Evolutionary conservation across 2,888 invertebrate species (phyloP).

Genomic region (Sycophila texana): DNA sequence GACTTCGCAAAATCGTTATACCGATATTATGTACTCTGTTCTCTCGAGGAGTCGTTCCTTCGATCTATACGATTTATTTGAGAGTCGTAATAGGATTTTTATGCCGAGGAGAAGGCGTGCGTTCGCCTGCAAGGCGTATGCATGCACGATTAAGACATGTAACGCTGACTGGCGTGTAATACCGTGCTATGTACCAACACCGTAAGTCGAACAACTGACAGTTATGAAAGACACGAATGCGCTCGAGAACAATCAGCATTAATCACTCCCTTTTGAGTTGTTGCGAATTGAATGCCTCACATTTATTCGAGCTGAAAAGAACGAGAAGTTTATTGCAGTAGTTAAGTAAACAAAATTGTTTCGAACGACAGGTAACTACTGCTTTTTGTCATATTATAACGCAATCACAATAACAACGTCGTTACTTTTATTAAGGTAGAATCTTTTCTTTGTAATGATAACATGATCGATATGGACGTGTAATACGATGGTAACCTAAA

Average conservation of each 20-base stretch:
- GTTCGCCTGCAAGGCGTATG: neutral
- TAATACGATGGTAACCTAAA: no score
- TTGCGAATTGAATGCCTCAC: neutral
- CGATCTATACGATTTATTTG: no score
- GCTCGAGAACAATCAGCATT: slow-evolving; percentile 24
- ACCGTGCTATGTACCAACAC: neutral
- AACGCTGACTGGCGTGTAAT: neutral
- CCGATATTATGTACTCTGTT: no score
- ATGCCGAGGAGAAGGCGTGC: neutral
- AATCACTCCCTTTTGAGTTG: slow-evolving; percentile 38
- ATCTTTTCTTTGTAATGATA: no score
- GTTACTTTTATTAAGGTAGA: no score
- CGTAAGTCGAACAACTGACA: slow-evolving; percentile 13
- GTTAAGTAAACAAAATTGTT: slow-evolving; percentile 5
- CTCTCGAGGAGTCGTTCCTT: no score
- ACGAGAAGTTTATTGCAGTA: neutral
- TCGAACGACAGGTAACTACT: slow-evolving; percentile 1
- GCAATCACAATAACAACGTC: no score
- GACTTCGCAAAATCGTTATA: no score
- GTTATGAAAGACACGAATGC: slow-evolving; percentile 29
- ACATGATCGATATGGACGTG: no score
- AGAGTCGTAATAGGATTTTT: neutral
- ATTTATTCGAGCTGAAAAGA: neutral
- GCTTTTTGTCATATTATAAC: neutral
- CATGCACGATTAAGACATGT: slow-evolving; percentile 5